phyloP scores from a whole-genome alignment of 2,113 vertebrate species.

The Speoplatyrhinus poulsoni region DNA sequence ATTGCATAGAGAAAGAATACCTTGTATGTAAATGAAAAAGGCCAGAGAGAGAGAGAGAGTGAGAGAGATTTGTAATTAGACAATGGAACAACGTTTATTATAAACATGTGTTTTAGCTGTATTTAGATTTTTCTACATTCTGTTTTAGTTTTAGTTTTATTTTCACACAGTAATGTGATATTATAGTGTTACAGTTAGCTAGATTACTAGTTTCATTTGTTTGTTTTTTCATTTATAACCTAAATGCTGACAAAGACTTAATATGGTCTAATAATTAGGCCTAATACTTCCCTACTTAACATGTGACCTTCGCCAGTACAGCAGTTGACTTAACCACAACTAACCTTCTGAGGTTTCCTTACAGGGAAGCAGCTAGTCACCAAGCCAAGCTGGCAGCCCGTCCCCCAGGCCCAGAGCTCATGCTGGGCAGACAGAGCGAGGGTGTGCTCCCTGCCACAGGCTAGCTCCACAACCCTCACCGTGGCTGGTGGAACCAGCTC shows the following conservation, averaged over 20 bases:
- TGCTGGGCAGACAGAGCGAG: conserved; percentile 87
- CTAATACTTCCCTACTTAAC: background rate
- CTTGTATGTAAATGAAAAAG: background rate
- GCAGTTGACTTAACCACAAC: background rate
- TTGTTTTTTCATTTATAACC: too few species aligned
- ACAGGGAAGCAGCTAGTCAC: conserved; percentile 89
- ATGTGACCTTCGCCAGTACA: background rate
- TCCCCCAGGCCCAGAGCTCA: conserved; percentile 98
- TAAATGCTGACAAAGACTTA: too few species aligned
- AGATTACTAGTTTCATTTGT: too few species aligned
- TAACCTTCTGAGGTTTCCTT: conserved; percentile 85
- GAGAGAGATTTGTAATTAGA: too few species aligned
- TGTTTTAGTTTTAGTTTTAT: too few species aligned
- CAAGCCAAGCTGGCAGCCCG: conserved; percentile 92
- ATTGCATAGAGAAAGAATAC: background rate
- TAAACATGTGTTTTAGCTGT: background rate
- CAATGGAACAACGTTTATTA: background rate
- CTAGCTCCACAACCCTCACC: conserved; percentile 83
- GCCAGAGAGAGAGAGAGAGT: background rate
- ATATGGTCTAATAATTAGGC: too few species aligned
- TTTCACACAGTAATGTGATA: too few species aligned
- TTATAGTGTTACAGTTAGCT: too few species aligned
- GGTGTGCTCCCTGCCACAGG: conserved; percentile 91
- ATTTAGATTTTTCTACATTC: background rate
- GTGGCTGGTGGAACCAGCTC: conserved; percentile 80